Percentiles rank a stretch among this genome's conserved stretches.
Evolutionary conservation across 2,888 invertebrate genomes (phyloP).

Genomic region (Shargacucullia verbasci): DNA sequence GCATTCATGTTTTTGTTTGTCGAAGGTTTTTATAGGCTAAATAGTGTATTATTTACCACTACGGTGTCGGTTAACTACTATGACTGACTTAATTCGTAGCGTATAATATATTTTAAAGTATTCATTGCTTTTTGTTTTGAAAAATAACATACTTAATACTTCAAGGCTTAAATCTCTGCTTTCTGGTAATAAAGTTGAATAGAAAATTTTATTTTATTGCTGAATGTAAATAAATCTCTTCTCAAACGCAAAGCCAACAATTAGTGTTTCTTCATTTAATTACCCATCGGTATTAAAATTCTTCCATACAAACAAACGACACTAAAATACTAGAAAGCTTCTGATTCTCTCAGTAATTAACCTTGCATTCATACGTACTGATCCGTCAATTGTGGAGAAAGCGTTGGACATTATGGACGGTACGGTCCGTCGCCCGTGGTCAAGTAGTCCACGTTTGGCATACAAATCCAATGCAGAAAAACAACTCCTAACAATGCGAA

Average conservation of each 20-base stretch:
- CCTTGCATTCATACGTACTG: constrained; percentile 56
- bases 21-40: too few relatives aligned
- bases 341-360: constrained; percentile 50
- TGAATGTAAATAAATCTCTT: too few relatives aligned
- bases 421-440: constrained; percentile 74
- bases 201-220: too few relatives aligned
- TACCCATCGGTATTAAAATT: constrained; percentile 5
- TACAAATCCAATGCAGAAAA: constrained; percentile 23
- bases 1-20: too few relatives aligned
- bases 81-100: too few relatives aligned
- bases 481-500: constrained; percentile 12
- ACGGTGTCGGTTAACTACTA: too few relatives aligned
- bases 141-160: too few relatives aligned
- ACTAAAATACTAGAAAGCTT: constrained; percentile 49
- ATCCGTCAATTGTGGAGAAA: constrained; percentile 71
- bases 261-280: neutral
- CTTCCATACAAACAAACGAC: constrained; percentile 20
- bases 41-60: too few relatives aligned
- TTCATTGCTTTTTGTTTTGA: too few relatives aligned
- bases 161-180: too few relatives aligned
- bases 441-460: constrained; percentile 69
- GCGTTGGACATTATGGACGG: constrained; percentile 58
- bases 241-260: neutral
- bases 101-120: too few relatives aligned
- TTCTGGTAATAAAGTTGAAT: too few relatives aligned